These are phyloP conservation scores for Tribolium castaneum DNA, from an alignment of 1,140 invertebrate genomes.

Conservation along the genomic window DNA sequence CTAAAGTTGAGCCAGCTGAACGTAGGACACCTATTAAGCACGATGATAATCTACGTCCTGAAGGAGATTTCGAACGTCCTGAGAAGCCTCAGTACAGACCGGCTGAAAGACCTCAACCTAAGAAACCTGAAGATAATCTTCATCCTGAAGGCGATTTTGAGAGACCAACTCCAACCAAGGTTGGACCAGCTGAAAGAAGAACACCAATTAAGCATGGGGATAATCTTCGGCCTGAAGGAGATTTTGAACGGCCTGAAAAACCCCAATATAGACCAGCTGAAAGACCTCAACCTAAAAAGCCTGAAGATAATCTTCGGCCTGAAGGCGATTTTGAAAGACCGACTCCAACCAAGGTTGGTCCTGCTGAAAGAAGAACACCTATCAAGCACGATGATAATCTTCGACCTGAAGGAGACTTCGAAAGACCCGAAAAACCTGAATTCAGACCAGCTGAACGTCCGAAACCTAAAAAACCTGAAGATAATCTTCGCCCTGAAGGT, in stretches of 20 bases:
- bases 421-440: conserved; percentile 64
- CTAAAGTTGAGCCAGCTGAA: conserved; percentile 59
- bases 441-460: conserved; percentile 66
- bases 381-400: conserved; percentile 73
- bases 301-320: conserved; percentile 66
- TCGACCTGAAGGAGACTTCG: conserved; percentile 71
- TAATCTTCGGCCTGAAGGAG: conserved; percentile 67
- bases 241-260: conserved; percentile 65
- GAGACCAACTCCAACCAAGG: conserved; percentile 58
- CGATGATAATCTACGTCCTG: conserved; percentile 60
- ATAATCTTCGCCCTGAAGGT: conserved; percentile 71
- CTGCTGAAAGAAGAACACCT: conserved; percentile 66
- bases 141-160: conserved; percentile 72
- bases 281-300: conserved; percentile 65
- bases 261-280: conserved; percentile 64
- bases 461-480: conserved; percentile 60
- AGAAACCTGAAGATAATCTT: conserved; percentile 74
- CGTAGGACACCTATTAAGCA: conserved; percentile 65
- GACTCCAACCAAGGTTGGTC: conserved; percentile 58
- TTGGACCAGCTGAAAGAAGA: conserved; percentile 64
- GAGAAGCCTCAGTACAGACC: conserved; percentile 67
- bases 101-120: conserved; percentile 69
- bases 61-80: conserved; percentile 70
- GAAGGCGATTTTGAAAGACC: conserved; percentile 72
- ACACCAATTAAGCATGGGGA: conserved; percentile 61